Evolutionary conservation across 2,888 invertebrate genomes (phyloP).

Genomic region (Labia minor): DNA sequence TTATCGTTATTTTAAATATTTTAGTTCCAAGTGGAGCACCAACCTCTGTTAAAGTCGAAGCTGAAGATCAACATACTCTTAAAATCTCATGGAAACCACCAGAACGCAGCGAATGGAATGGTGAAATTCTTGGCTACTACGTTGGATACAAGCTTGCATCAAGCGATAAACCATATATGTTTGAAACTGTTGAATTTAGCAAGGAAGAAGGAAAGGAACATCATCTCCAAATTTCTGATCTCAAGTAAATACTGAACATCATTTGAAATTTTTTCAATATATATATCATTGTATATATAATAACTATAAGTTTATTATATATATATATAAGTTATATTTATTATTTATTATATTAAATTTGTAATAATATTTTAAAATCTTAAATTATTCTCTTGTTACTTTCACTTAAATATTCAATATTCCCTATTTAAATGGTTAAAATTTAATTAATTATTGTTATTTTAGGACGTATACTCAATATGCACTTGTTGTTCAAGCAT

Average conservation of each 20-base stretch:
- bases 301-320: background rate
- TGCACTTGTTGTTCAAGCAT: constrained; percentile 89
- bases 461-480: constrained; percentile 84
- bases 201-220: constrained; percentile 87
- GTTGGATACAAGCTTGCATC: constrained; percentile 79
- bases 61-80: constrained; percentile 75
- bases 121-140: constrained; percentile 81
- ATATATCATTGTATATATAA: constrained; percentile 17
- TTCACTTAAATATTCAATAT: too few relatives aligned
- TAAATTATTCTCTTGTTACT: too few relatives aligned
- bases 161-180: constrained; percentile 71
- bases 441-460: constrained; percentile 26
- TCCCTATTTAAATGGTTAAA: too few relatives aligned
- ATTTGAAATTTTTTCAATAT: constrained; percentile 23
- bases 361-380: too few relatives aligned
- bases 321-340: too few relatives aligned
- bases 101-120: constrained; percentile 80
- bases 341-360: constrained; percentile 16
- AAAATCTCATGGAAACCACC: constrained; percentile 87
- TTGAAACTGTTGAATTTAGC: constrained; percentile 83
- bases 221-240: constrained; percentile 65
- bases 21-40: constrained; percentile 68
- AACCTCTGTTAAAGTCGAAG: constrained; percentile 72
- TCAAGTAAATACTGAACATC: constrained; percentile 51
- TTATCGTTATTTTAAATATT: background rate